phyloP scores from a whole-genome alignment of 2,888 invertebrate genomes.

The Thecocarcelia acutangulata region DNA sequence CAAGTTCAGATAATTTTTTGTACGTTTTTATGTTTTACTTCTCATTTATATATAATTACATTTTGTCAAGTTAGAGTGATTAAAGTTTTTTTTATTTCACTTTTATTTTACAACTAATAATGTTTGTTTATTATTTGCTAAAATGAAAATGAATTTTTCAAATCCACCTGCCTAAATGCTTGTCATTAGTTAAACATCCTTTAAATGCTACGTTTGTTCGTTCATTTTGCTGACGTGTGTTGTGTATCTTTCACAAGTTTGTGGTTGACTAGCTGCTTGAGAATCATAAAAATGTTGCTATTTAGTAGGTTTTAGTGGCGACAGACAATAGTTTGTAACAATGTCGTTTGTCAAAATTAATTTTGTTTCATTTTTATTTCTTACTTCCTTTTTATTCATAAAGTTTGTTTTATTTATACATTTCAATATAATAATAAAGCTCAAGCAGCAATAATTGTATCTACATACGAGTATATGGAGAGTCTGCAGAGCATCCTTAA shows the following conservation, averaged over 20 bases:
- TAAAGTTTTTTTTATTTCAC: slow-evolving; percentile 47
- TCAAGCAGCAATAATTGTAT: too few species aligned
- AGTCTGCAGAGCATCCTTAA: too few species aligned
- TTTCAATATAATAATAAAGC: too few species aligned
- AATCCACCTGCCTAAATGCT: slow-evolving; percentile 66
- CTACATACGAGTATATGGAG: too few species aligned
- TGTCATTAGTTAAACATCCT: slow-evolving; percentile 67
- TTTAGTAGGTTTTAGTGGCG: slow-evolving; percentile 45
- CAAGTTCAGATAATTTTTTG: too few species aligned
- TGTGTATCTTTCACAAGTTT: slow-evolving; percentile 57
- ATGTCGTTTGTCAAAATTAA: slow-evolving; percentile 25
- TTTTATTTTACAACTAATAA: slow-evolving; percentile 39
- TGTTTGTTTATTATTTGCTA: neutral
- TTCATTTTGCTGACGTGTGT: neutral
- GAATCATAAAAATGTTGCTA: slow-evolving; percentile 57
- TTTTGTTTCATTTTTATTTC: slow-evolving; percentile 9
- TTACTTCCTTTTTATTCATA: slow-evolving; percentile 2
- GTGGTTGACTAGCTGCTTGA: slow-evolving; percentile 57
- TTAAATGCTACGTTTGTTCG: slow-evolving; percentile 38
- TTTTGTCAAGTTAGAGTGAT: slow-evolving; percentile 53
- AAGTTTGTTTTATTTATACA: too few species aligned
- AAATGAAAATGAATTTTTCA: neutral
- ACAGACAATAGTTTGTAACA: slow-evolving; percentile 36
- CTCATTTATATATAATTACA: slow-evolving; percentile 24
- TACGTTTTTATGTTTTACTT: neutral